Conservation (phyloP, 1,140 invertebrate species). For the Rhopalosiphum maidis region DNA sequence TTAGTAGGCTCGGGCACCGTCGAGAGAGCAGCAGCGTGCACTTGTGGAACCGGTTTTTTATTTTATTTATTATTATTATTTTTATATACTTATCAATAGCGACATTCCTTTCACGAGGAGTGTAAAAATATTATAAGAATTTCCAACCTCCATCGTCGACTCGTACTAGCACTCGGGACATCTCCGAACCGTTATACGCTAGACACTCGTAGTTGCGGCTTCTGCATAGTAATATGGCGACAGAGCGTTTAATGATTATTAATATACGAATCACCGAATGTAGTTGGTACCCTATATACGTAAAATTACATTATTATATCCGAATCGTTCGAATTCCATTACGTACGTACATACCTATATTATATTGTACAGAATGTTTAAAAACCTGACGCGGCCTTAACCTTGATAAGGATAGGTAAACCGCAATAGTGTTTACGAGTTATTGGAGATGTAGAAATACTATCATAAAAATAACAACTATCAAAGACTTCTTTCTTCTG, state of each 20-base stretch:
- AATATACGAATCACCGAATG: background rate
- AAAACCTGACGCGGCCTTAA: background rate
- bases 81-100: conserved; percentile 27
- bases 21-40: conserved; percentile 17
- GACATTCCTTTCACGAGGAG: conserved; percentile 52
- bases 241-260: conserved; percentile 21
- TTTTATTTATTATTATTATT: conserved; percentile 5
- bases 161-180: background rate
- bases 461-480: background rate
- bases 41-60: conserved; percentile 41
- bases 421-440: background rate
- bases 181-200: conserved; percentile 2
- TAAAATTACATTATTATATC: background rate
- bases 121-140: conserved; percentile 46
- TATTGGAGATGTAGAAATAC: background rate
- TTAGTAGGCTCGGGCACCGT: conserved; percentile 40
- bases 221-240: background rate
- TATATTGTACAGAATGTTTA: background rate
- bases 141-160: background rate
- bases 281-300: background rate
- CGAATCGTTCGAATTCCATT: background rate
- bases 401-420: background rate
- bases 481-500: background rate
- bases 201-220: background rate
- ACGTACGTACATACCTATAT: background rate